A percentile compares a stretch with the other conserved stretches of the same genome.
phyloP scores from a whole-genome alignment of 2,797 vertebrate species.

The Scomberomorus guttatus region DNA sequence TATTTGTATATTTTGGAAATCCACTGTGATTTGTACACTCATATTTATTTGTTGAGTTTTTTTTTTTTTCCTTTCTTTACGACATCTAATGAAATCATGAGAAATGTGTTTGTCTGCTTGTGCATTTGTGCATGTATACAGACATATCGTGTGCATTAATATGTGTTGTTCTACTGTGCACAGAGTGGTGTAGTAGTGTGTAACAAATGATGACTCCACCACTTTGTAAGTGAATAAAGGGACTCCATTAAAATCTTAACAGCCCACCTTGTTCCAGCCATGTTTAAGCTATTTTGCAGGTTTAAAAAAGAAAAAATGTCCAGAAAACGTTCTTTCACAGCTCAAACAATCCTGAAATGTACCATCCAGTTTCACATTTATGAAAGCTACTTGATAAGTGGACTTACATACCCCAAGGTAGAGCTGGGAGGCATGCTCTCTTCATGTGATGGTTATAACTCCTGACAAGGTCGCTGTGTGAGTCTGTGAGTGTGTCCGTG shows the following conservation, averaged over 20 bases:
- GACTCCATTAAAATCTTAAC: constrained; percentile 35
- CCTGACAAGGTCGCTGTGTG: constrained; percentile 73
- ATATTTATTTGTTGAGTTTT: not conserved
- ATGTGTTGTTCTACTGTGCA: not conserved
- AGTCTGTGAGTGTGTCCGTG: constrained; percentile 29
- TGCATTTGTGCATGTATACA: constrained; percentile 2
- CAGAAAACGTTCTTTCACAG: constrained; percentile 15
- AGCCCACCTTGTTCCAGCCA: constrained; percentile 27
- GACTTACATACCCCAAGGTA: constrained; percentile 25
- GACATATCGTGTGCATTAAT: constrained; percentile 6
- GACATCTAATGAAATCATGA: constrained; percentile 20
- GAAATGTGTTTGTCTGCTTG: constrained; percentile 4
- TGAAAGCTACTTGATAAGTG: constrained; percentile 41
- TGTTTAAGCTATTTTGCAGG: constrained; percentile 32
- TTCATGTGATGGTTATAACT: constrained; percentile 66
- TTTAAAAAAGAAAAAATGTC: constrained; percentile 15
- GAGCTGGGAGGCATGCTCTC: constrained; percentile 30
- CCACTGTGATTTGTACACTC: constrained; percentile 30
- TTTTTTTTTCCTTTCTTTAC: constrained; percentile 2
- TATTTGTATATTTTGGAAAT: constrained; percentile 26
- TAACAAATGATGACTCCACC: constrained; percentile 5
- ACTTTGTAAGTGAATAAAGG: constrained; percentile 43
- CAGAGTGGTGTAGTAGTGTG: not conserved
- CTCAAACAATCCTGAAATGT: constrained; percentile 13
- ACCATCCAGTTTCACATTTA: constrained; percentile 31